These are phyloP conservation scores for Scaptodrosophila latifasciaeformis DNA, from an alignment of 2,888 invertebrate species.

Conservation along the genomic window DNA sequence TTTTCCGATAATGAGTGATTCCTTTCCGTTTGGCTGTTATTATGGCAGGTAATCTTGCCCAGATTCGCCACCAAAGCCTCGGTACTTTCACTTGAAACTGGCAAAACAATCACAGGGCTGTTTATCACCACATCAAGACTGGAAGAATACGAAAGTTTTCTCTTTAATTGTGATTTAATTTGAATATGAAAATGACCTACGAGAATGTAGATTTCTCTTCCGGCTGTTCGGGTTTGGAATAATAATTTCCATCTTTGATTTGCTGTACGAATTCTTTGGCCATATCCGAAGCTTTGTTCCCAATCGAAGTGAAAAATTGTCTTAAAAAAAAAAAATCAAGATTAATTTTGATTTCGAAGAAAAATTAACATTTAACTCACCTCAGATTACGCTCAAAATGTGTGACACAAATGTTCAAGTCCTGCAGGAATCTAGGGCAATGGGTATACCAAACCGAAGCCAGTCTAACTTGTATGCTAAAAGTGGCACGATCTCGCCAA, in stretches of 20 bases:
- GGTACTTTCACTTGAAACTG: constrained; percentile 84
- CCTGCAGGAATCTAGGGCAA: constrained; percentile 88
- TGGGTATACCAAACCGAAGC: constrained; percentile 96
- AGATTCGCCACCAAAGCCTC: constrained; percentile 94
- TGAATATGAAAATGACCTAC: background rate
- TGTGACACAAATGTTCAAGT: constrained; percentile 90
- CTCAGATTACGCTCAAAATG: constrained; percentile 89
- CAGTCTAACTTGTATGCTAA: constrained; percentile 78
- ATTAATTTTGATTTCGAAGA: too few species aligned
- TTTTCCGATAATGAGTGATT: constrained; percentile 14
- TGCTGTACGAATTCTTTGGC: constrained; percentile 91
- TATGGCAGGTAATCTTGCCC: constrained; percentile 85
- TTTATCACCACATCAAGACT: constrained; percentile 87
- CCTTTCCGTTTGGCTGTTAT: constrained; percentile 65
- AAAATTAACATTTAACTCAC: constrained; percentile 46
- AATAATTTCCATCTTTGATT: constrained; percentile 63
- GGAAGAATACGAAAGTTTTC: constrained; percentile 15
- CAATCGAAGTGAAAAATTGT: constrained; percentile 88
- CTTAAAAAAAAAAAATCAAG: constrained; percentile 72
- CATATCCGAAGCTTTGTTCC: constrained; percentile 94
- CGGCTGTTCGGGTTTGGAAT: constrained; percentile 27
- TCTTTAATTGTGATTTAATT: background rate
- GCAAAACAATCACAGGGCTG: constrained; percentile 93
- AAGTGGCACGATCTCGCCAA: constrained; percentile 65
- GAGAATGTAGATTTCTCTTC: constrained; percentile 5